Evolutionary conservation across 1,140 invertebrate species (phyloP).

Genomic region (Brachionus sp.): DNA sequence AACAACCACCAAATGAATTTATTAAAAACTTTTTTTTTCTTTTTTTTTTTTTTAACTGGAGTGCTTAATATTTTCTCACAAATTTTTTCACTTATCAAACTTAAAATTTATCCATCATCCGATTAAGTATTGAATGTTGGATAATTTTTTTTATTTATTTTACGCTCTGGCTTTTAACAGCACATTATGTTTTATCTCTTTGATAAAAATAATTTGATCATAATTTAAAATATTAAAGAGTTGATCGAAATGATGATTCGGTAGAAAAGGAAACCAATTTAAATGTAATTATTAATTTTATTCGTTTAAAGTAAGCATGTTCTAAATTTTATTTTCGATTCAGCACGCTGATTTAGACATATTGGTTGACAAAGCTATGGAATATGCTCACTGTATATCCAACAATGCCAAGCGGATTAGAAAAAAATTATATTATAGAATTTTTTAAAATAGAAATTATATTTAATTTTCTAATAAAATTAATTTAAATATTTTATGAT

Average conservation of each 20-base stretch:
- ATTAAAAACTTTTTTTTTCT: neutral
- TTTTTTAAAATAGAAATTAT: neutral
- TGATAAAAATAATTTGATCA: neutral
- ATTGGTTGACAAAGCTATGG: neutral
- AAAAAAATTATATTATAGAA: neutral
- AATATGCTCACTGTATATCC: constrained; percentile 5
- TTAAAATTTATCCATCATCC: neutral
- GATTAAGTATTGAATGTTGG: neutral
- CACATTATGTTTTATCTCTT: neutral
- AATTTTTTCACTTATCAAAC: neutral
- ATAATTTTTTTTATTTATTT: neutral
- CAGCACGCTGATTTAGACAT: neutral
- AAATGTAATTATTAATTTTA: neutral
- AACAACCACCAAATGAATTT: neutral
- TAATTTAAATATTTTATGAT: neutral
- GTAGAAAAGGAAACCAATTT: neutral
- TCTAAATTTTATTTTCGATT: neutral
- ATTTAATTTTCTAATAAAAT: constrained; percentile 13
- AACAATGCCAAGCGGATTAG: neutral
- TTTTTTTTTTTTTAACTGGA: neutral
- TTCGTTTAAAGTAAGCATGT: neutral
- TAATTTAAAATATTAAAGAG: neutral
- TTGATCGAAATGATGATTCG: neutral
- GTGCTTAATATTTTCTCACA: neutral
- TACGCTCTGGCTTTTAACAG: neutral